A percentile compares a stretch with the other conserved stretches of the same genome.
phyloP scores from a whole-genome alignment of 1,140 invertebrate species.

The Drosophila obscura region DNA sequence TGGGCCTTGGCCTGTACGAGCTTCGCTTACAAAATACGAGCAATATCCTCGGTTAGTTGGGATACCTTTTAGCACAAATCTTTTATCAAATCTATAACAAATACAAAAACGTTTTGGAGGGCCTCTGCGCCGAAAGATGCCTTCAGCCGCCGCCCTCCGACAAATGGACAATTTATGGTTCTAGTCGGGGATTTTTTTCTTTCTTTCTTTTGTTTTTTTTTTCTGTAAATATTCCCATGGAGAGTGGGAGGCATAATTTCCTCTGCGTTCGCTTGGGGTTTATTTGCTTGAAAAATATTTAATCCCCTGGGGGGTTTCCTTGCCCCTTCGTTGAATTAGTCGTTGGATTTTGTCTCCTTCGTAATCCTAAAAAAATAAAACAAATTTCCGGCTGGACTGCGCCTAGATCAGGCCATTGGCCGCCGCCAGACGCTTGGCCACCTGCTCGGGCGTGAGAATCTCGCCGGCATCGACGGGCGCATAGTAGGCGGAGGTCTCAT shows the following conservation, averaged over 20 bases:
- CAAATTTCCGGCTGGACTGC: slow-evolving; percentile 5
- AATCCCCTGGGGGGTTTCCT: slow-evolving; percentile 15
- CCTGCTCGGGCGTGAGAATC: slow-evolving; percentile 81
- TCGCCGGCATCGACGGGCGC: slow-evolving; percentile 91
- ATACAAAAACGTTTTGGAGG: slow-evolving; percentile 47
- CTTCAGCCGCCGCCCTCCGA: slow-evolving; percentile 12
- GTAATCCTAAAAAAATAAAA: slow-evolving; percentile 33
- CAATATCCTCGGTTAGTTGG: slow-evolving; percentile 21
- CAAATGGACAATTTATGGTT: slow-evolving; percentile 21
- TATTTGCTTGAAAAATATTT: slow-evolving; percentile 22
- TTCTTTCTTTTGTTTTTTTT: too few relatives aligned
- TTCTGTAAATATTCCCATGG: background rate
- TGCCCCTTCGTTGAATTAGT: slow-evolving; percentile 6
- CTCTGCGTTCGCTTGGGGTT: slow-evolving; percentile 4
- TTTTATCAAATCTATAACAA: slow-evolving; percentile 69
- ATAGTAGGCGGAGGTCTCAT: slow-evolving; percentile 93
- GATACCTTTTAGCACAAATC: slow-evolving; percentile 48
- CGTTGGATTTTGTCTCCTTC: slow-evolving; percentile 25
- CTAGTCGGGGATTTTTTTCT: too few relatives aligned
- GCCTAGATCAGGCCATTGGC: slow-evolving; percentile 51
- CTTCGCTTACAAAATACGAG: slow-evolving; percentile 55
- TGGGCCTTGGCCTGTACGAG: slow-evolving; percentile 12
- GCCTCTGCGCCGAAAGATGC: background rate
- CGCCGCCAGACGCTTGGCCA: slow-evolving; percentile 71
- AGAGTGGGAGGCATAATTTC: background rate